Percentiles rank a stretch among this genome's conserved stretches.
These are phyloP conservation scores for Calcarius ornatus DNA, from an alignment of 2,113 vertebrate genomes.

Conservation along the genomic window DNA sequence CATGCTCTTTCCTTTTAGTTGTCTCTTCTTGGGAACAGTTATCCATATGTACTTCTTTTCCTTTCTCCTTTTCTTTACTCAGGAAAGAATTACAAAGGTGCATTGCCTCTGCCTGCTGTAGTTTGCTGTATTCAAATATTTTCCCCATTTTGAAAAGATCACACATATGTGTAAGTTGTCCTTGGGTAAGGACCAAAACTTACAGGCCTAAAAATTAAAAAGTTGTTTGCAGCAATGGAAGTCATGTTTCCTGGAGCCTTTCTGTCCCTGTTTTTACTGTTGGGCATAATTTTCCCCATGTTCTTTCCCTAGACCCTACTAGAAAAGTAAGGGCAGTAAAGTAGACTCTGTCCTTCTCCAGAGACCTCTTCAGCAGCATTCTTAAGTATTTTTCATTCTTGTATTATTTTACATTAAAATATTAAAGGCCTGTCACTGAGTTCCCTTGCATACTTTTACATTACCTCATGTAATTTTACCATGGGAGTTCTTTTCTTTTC, in stretches of 20 bases:
- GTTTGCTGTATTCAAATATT: background rate
- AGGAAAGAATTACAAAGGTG: background rate
- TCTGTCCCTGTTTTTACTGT: background rate
- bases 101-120: background rate
- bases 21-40: background rate
- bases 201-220: background rate
- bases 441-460: background rate
- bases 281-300: background rate
- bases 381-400: background rate
- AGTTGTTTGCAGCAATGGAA: background rate
- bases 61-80: background rate
- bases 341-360: background rate
- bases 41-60: background rate
- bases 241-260: background rate
- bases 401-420: conserved; percentile 4
- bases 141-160: background rate
- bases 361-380: background rate
- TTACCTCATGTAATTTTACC: background rate
- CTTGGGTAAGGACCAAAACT: background rate
- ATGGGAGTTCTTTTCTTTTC: background rate
- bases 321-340: background rate
- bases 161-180: background rate
- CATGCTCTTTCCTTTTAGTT: background rate
- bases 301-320: background rate
- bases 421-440: background rate